Evolutionary conservation across 2,888 invertebrate genomes (phyloP), one percentile per base, ranked within the genome.

Genomic region (Drosophila ochracea): DNA sequence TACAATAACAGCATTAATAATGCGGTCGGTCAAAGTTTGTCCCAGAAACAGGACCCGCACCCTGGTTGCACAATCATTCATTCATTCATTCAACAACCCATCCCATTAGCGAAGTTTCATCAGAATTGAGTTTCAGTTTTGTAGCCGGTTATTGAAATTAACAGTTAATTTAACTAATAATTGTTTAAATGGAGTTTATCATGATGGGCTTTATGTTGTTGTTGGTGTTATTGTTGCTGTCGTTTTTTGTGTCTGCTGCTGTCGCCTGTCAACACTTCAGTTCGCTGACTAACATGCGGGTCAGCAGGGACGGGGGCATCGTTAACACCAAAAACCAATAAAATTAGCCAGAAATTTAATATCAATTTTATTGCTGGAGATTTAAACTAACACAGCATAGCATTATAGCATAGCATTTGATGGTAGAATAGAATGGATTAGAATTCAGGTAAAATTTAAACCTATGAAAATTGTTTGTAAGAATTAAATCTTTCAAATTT

Each of bases 81-180:
- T 47, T 47, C 10, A 5, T 11, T 43, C 41, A 37, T 55, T 55
- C 37, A 37, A 55, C 55, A 57, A 39, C 9, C 13, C 57, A 30
- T 55, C 28, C 28, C 37, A 39, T n/a, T n/a, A 13, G 1, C 13
- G 35, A 25, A 52, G 31, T 61, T 28, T 33, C 62, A 25, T 39
- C 13, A 31, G 21, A 28, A 47, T 54, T 49, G 49, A 55, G 31
- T 37, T 39, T 57, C 21, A 30, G 39, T 66, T 66, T 65, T 68
- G 31, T 43, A 52, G 67, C 65, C 52, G 74, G 41, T 71, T 76
- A 84, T 76, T 80, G 80, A 82, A 85, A 88, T 85, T 83, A 86
- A 88, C 90, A 80, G 78, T 89, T 80, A 85, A 88, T 90, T 89
- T 78, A 78, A 88, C 71, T 77, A 78, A 85, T 85, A 80, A 83